Evolutionary conservation across 53 echinoderm and acorn worm genomes (phyloP).

Genomic region (Henricia sp.): DNA sequence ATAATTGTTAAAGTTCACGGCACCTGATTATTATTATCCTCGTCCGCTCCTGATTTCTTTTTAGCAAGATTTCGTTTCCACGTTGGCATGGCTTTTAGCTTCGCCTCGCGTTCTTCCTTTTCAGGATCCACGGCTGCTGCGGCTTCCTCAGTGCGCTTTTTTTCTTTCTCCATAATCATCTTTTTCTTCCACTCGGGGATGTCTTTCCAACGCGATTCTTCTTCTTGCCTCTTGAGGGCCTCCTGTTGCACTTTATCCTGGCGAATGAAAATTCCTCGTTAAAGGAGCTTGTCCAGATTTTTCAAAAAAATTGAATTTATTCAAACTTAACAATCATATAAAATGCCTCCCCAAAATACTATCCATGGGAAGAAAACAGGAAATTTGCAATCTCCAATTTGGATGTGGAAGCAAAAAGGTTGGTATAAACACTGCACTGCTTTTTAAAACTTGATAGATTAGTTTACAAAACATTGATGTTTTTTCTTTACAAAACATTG

Average conservation of each 20-base stretch:
- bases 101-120: constrained; percentile 71
- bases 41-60: constrained; percentile 70
- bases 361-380: too few relatives aligned
- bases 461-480: too few relatives aligned
- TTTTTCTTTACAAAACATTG: too few relatives aligned
- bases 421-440: too few relatives aligned
- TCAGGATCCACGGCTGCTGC: constrained; percentile 64
- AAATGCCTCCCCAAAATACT: too few relatives aligned
- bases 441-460: too few relatives aligned
- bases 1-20: not conserved
- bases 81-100: constrained; percentile 86
- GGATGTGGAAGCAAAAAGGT: too few relatives aligned
- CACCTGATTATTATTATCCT: constrained; percentile 31
- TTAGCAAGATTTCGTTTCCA: constrained; percentile 87
- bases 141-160: constrained; percentile 81
- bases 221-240: constrained; percentile 66
- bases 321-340: not conserved
- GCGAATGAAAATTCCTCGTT: not conserved
- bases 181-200: constrained; percentile 95
- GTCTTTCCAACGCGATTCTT: constrained; percentile 85
- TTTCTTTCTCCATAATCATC: constrained; percentile 87
- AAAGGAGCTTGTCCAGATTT: not conserved
- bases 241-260: constrained; percentile 81
- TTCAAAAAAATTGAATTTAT: not conserved
- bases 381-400: too few relatives aligned